Conservation (phyloP, 2,113 vertebrate species). For the Hoplias malabaricus region DNA sequence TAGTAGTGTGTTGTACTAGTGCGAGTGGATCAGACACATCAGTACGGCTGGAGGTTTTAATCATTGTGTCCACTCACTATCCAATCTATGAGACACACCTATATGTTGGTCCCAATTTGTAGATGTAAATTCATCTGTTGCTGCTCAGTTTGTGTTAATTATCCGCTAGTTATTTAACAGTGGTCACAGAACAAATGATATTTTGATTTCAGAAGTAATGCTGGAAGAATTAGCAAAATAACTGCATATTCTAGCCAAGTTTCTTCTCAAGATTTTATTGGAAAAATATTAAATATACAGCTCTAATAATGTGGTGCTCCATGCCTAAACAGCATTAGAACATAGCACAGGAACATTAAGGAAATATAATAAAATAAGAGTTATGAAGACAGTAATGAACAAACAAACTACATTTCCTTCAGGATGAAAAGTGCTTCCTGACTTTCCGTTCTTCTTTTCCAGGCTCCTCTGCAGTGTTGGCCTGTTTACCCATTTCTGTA, state of each 20-base stretch:
- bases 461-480: background rate
- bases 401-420: background rate
- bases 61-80: too few species aligned
- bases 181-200: too few species aligned
- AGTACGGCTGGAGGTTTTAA: too few species aligned
- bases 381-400: background rate
- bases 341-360: background rate
- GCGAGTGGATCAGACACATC: too few species aligned
- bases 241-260: background rate
- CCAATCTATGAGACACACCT: too few species aligned
- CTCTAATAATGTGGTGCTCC: background rate
- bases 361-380: background rate
- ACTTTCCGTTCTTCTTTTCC: background rate
- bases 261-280: constrained; percentile 1
- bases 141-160: too few species aligned
- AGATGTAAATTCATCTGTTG: too few species aligned
- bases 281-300: constrained; percentile 27
- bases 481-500: background rate
- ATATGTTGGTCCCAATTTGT: too few species aligned
- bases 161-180: too few species aligned
- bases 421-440: background rate
- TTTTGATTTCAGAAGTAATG: too few species aligned
- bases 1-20: too few species aligned
- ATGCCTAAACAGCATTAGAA: background rate
- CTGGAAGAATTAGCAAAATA: background rate